These are phyloP conservation scores for Laodelphax striatellus DNA, from an alignment of 1,140 invertebrate genomes.

Conservation along the genomic window DNA sequence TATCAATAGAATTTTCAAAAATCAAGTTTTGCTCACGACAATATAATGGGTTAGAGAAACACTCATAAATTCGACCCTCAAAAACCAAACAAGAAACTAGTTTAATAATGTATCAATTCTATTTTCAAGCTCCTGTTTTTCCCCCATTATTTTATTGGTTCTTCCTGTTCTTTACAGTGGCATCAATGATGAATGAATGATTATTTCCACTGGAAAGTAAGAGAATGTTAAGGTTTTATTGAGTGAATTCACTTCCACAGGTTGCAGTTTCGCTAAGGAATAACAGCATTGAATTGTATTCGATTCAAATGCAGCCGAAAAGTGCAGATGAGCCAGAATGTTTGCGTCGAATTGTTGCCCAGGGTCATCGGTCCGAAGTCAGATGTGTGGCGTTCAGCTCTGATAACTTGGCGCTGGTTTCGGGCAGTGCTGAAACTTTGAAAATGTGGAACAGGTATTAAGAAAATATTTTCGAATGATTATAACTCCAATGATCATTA, in stretches of 20 bases:
- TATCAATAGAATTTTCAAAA: too few relatives aligned
- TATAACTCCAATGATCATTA: background rate
- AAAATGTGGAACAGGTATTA: slow-evolving; percentile 87
- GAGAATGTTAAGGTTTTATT: too few relatives aligned
- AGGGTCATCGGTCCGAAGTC: slow-evolving; percentile 84
- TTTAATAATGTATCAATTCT: too few relatives aligned
- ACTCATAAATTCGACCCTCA: too few relatives aligned
- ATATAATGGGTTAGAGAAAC: too few relatives aligned
- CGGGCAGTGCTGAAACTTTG: slow-evolving; percentile 72
- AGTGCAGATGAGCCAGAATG: slow-evolving; percentile 41
- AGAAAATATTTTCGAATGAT: background rate
- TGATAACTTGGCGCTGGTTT: slow-evolving; percentile 74
- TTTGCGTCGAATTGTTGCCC: slow-evolving; percentile 40
- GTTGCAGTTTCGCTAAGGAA: slow-evolving; percentile 46
- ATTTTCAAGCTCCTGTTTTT: too few relatives aligned
- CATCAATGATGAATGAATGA: too few relatives aligned
- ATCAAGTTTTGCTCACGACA: too few relatives aligned
- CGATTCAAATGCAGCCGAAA: slow-evolving; percentile 33
- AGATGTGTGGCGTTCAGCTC: slow-evolving; percentile 79
- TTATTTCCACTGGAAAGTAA: too few relatives aligned
- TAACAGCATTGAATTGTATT: slow-evolving; percentile 56
- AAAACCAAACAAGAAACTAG: too few relatives aligned
- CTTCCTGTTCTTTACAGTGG: too few relatives aligned
- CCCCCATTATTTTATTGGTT: too few relatives aligned
- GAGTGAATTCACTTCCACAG: slow-evolving; percentile 17